Percentiles rank a stretch among this genome's conserved stretches.
Conservation (phyloP, 2,113 vertebrate genomes). For the Apodemus speciosus region DNA sequence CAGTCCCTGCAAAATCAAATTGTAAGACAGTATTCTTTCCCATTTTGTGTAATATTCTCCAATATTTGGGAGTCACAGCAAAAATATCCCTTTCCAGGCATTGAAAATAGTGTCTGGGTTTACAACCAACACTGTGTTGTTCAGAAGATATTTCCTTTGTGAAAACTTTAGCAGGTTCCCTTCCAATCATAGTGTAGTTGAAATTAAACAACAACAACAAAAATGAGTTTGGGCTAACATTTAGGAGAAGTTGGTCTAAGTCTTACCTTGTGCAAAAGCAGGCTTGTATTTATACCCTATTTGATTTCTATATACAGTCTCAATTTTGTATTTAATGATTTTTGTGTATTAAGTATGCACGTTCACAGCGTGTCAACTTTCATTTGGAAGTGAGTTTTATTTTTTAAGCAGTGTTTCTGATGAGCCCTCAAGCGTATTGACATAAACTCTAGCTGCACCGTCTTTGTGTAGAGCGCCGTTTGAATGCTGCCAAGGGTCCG, state of each 20-base stretch:
- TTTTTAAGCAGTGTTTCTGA: constrained; percentile 89
- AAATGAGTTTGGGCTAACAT: constrained; percentile 81
- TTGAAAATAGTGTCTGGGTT: constrained; percentile 87
- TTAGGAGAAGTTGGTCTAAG: constrained; percentile 83
- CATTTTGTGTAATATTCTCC: constrained; percentile 78
- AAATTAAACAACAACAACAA: constrained; percentile 40
- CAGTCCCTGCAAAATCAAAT: constrained; percentile 71
- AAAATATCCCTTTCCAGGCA: constrained; percentile 81
- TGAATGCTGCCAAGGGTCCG: constrained; percentile 88
- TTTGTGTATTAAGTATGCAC: constrained; percentile 89
- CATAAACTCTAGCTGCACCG: constrained; percentile 84
- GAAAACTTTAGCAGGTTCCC: constrained; percentile 74
- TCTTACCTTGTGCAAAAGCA: constrained; percentile 84
- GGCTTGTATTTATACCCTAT: constrained; percentile 85
- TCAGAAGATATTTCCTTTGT: constrained; percentile 83
- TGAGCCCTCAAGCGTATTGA: constrained; percentile 84
- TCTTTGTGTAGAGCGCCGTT: constrained; percentile 87
- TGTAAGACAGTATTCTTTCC: constrained; percentile 63
- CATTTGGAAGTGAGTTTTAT: constrained; percentile 88
- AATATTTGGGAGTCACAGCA: constrained; percentile 68
- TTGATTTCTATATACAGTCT: constrained; percentile 87
- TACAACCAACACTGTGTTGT: constrained; percentile 91
- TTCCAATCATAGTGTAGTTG: constrained; percentile 74
- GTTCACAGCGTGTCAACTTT: constrained; percentile 89
- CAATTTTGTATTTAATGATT: constrained; percentile 89